Percentiles rank a stretch among this genome's conserved stretches.
phyloP scores from a whole-genome alignment of 2,113 vertebrate genomes.

The Merops nubicus region DNA sequence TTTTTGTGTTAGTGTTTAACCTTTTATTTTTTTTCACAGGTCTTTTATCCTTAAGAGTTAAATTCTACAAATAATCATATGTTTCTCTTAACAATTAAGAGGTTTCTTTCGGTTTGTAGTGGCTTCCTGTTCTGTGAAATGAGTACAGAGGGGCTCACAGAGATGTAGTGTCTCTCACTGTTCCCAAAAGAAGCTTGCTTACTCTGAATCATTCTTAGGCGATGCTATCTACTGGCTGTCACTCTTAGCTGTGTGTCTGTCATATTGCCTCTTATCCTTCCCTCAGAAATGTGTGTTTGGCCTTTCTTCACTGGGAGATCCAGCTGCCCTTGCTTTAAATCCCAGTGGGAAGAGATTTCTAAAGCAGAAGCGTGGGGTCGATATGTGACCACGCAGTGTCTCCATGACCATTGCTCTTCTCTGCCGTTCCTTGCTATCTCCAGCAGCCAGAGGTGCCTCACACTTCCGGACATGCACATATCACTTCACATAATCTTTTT shows the following conservation, averaged over 20 bases:
- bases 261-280: background rate
- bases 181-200: background rate
- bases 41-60: background rate
- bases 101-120: fast-evolving
- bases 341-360: background rate
- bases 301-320: background rate
- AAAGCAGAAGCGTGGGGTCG: background rate
- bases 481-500: background rate
- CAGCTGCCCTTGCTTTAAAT: background rate
- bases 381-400: background rate
- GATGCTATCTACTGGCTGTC: conserved; percentile 5
- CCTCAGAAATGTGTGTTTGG: background rate
- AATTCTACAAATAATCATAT: background rate
- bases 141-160: background rate
- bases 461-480: fast-evolving
- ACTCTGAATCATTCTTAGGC: background rate
- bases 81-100: background rate
- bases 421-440: background rate
- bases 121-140: background rate
- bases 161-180: background rate
- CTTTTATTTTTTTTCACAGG: background rate
- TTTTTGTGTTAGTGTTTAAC: background rate
- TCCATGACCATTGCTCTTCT: fast-evolving
- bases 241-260: background rate
- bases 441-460: background rate